Base-by-base conservation (phyloP, 2,113 vertebrate species). In the Henicopernis longicauda region DNA sequence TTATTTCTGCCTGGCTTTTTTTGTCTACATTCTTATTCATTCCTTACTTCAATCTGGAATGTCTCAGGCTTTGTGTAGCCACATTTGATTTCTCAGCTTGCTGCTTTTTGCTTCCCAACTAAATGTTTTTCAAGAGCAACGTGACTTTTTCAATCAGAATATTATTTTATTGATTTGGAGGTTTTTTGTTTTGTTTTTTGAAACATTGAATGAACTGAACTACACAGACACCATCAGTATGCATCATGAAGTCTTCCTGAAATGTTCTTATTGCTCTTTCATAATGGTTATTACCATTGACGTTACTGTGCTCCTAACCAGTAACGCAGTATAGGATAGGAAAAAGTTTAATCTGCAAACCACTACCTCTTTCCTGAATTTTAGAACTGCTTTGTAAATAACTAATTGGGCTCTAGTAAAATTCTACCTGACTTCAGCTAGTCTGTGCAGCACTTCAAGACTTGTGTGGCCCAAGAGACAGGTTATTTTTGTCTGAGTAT, bases 111-210 rank as follows among this genome's bases (percentile, higher is more conserved):
- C 16, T 78, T 78, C 44, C 18, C 16, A 34, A 44, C 1, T 8
- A 63, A 63, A 21, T 1, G 5, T 38, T 91, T 83, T 86, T 47
- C 8, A 20, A 13, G 5, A 47, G 45, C 82, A 89, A 80, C 2
- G 1, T 16, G 10, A 3, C 13, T 19, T 76, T 93, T 92, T 83
- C 26, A 65, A 32, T 16, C 6, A 63, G 47, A 70, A 74, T 31
- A 34, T 13, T 9, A 77, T 70, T 90, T 83, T 66, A 45, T 31
- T 70, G 11, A 22, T 78, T 78, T 47, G 25, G 6, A 4, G 0
- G 1, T 31, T 23, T 27, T 25, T 4, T 3, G 1, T 18, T 61
- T 57, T 8, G 1, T 0, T 36, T 86, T 73, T 88, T 80, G 25
- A 50, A 95, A 58, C 18, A 23, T 3, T 32, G 13, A 59, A 44